Evolutionary conservation across 2,113 vertebrate genomes (phyloP).

Genomic region (Mastomys natalensis): DNA sequence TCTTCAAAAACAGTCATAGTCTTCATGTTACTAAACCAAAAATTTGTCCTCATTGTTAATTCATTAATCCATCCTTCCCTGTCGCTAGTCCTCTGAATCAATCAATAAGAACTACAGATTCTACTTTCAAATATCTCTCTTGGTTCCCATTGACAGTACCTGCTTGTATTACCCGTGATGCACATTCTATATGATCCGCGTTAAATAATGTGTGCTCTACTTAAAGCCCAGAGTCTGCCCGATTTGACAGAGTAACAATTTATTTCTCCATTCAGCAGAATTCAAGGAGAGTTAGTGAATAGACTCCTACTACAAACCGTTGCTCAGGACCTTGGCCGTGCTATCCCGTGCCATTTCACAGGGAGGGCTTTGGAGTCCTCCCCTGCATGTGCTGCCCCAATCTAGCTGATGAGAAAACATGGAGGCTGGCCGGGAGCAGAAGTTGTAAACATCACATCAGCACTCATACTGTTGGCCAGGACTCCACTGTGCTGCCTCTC

Average conservation of each 20-base stretch:
- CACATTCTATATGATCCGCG: not conserved
- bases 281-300: not conserved
- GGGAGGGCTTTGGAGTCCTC: not conserved
- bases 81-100: not conserved
- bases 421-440: not conserved
- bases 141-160: not conserved
- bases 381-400: not conserved
- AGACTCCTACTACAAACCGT: not conserved
- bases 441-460: not conserved
- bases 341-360: not conserved
- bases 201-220: not conserved
- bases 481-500: not conserved
- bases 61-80: not conserved
- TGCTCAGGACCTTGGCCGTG: not conserved
- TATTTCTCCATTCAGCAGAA: not conserved
- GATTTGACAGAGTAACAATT: not conserved
- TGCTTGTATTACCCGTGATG: not conserved
- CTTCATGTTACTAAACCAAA: not conserved
- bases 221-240: slow-evolving; percentile 20
- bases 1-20: not conserved
- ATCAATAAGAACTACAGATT: not conserved
- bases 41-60: not conserved
- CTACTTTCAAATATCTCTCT: not conserved
- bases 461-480: not conserved
- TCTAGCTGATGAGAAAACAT: not conserved